Evolutionary conservation across 2,113 vertebrate species (phyloP).

Genomic region (Naja naja): DNA sequence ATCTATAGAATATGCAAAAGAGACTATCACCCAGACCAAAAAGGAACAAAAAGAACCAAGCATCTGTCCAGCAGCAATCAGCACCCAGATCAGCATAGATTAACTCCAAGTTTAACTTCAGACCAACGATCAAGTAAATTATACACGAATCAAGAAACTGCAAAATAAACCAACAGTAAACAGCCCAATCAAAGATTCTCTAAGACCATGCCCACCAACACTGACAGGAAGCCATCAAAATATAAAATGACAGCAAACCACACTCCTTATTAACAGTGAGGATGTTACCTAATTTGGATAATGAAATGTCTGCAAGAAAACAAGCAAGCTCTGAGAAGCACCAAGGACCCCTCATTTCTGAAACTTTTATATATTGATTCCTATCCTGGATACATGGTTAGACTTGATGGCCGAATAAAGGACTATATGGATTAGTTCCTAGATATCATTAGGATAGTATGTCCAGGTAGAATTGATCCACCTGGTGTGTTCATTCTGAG

Average conservation of each 20-base stretch:
- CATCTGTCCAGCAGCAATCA: background rate
- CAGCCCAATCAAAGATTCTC: background rate
- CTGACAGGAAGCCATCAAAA: background rate
- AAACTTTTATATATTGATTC: background rate
- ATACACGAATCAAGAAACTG: background rate
- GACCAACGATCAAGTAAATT: background rate
- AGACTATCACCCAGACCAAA: background rate
- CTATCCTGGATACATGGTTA: background rate
- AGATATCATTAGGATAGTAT: background rate
- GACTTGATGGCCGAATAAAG: background rate
- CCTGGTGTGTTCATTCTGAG: background rate
- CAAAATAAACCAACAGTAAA: background rate
- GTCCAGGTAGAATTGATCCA: background rate
- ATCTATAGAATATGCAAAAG: background rate
- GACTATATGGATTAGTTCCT: background rate
- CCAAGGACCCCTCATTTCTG: background rate
- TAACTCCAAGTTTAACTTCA: background rate
- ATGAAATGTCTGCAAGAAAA: background rate
- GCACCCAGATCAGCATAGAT: background rate
- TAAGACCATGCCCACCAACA: background rate
- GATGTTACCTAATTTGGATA: background rate
- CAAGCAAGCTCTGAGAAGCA: background rate
- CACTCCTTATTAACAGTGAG: background rate
- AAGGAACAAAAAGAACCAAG: background rate
- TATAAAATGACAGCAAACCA: background rate